Percentiles rank a stretch among this genome's conserved stretches.
phyloP scores from a whole-genome alignment of 2,888 invertebrate species.

The Nomada fabriciana region DNA sequence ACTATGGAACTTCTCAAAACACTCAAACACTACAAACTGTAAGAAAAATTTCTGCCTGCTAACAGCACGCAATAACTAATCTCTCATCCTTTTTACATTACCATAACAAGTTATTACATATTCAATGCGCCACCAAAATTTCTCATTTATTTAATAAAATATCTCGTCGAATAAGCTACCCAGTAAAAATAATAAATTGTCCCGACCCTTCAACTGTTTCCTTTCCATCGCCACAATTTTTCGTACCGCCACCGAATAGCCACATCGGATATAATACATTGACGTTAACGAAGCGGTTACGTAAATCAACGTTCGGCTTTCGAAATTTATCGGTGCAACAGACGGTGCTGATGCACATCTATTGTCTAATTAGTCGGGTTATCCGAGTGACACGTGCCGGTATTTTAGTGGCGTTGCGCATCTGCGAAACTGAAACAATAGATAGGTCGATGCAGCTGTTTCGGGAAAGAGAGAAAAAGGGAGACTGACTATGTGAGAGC shows the following conservation, averaged over 20 bases:
- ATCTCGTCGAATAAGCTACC: no score
- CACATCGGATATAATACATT: background rate
- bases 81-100: no score
- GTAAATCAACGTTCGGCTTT: slow-evolving; percentile 46
- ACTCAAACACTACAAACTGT: no score
- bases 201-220: no score
- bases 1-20: no score
- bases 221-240: no score
- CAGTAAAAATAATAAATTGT: background rate
- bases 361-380: slow-evolving; percentile 69
- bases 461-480: slow-evolving; percentile 42
- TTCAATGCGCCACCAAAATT: background rate
- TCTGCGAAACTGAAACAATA: slow-evolving; percentile 76
- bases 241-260: background rate
- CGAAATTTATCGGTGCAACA: slow-evolving; percentile 62
- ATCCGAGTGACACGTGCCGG: slow-evolving; percentile 67
- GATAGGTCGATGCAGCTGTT: slow-evolving; percentile 67
- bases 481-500: slow-evolving; percentile 4
- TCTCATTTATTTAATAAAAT: background rate
- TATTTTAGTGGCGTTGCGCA: slow-evolving; percentile 62
- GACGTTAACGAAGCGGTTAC: slow-evolving; percentile 7
- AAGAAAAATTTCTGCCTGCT: no score
- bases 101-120: no score
- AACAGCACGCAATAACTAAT: no score
- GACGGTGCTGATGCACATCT: slow-evolving; percentile 54